Base-by-base conservation (phyloP, 1,140 invertebrate genomes). In the Yoshiicerus persimilis region DNA sequence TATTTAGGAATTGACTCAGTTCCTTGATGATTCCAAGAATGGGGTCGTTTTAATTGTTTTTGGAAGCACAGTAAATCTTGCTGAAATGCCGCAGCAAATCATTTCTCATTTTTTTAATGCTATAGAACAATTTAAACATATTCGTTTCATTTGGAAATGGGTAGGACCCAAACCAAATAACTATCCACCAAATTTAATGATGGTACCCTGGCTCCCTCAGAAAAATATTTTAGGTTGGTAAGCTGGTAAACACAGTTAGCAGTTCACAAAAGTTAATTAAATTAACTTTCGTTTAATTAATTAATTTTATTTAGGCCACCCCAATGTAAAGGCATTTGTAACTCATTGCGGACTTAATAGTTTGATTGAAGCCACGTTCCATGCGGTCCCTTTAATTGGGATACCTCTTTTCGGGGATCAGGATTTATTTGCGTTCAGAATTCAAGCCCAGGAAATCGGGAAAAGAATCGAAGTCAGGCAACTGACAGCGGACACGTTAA, bases 131-230 rank as follows among this genome's bases (percentile, higher is more conserved):
- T 91, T 1, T 23, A 80, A 80, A 94, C 94, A 41, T 94, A 95
- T 86, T 93, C 93, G 94, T 90, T 95, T 96, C 27, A 91, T 96
- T 0, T 96, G 96, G 96, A 96, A 96, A 92, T 96, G 95, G 92
- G 95, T 96, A 90, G 95, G 94, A 4, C 94, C 94, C n/a, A 93
- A 87, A 90, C 92, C 93, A 36, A 90, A 92, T 0, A 94, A 96
- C 90, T 92, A 96, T 23, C 95, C 96, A 4, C 91, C 93, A 1
- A 97, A 97, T 92, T 95, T 97, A 0, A 94, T 94, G 91, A 93
- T 95, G 0, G 94, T 94, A 1, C 94, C 94, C 56, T 97, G 96
- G 96, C 92, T 96, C 90, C 96, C 96, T 0, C 96, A 97, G 91
- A 96, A 97, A 91, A 96, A 97, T 91, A 93, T 97, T 39, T 93